Evolutionary conservation across 2,888 invertebrate species (phyloP), one percentile per base, ranked within the genome.

Genomic region (Drosophila dives): DNA sequence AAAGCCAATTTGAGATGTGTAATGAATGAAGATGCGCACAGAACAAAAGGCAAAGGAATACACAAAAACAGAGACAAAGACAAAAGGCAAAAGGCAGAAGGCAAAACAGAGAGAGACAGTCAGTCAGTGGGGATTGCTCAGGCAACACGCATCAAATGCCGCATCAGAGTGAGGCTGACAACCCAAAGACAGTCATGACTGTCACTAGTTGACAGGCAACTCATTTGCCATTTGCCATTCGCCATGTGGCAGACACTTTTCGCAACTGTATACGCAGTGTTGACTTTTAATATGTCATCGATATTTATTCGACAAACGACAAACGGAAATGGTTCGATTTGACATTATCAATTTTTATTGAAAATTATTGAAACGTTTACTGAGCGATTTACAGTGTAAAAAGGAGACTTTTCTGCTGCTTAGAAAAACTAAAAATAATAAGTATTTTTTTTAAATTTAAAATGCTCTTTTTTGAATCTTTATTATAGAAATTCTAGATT

Each of bases 1-100:
- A 83, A 83, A 81, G 82, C 84, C 83, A 83, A 86, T 86, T 68
- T 58, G 72, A 77, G 81, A 68, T 73, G 49, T 75, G 71, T 84
- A 84, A 84, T 84, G 89, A 84, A 88, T 88, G 88, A 62, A 77
- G 72, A 65, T 55, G 54, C 42, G 54, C 55, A 62, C 76, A 61
- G 53, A 66, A 49, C 59, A 59, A 36, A n/a, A 45, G 55, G 33
- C 38, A 70, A 55, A 55, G 64, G 34, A 45, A 23, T 8, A 38
- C 8, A 38, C 38, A 38, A 3, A 38, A 3, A 17, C 17, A 45
- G 23, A 45, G 15, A 36, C 36, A 36, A n/a, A 58, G 64, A 33
- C 20, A 40, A 48, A 36, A 45, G 55, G n/a, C 26, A 40, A 55
- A 45, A 58, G 49, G 2, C 45, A 45, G 3, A 45, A 5, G 40